phyloP scores from a whole-genome alignment of 2,888 invertebrate genomes.

The Serrognathus titanus region DNA sequence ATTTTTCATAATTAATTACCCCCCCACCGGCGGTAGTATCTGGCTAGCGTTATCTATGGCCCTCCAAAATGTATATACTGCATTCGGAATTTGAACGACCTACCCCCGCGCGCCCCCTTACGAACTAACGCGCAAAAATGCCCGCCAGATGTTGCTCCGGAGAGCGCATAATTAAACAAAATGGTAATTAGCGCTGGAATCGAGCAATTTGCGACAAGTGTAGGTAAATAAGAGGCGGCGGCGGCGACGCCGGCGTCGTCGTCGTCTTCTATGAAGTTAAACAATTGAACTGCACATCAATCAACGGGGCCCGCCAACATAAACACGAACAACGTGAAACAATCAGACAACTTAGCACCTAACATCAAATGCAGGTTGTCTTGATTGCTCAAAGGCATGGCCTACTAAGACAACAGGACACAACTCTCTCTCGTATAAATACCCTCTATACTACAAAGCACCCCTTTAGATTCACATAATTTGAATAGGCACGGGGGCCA shows the following conservation, averaged over 20 bases:
- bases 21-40: background rate
- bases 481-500: background rate
- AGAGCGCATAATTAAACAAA: background rate
- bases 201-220: constrained; percentile 28
- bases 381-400: constrained; percentile 38
- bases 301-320: constrained; percentile 38
- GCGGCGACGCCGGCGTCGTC: constrained; percentile 4
- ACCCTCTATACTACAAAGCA: background rate
- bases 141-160: no score
- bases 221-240: constrained; percentile 28
- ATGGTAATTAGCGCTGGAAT: constrained; percentile 28
- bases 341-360: constrained; percentile 40
- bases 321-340: constrained; percentile 37
- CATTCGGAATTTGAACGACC: no score
- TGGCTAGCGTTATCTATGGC: no score
- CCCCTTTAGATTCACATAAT: background rate
- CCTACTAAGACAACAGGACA: constrained; percentile 28
- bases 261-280: constrained; percentile 32
- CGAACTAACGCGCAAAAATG: background rate
- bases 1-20: no score
- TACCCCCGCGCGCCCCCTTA: background rate
- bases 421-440: constrained; percentile 4
- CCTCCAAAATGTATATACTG: no score
- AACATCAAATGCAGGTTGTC: constrained; percentile 37
- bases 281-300: constrained; percentile 43